phyloP scores from a whole-genome alignment of 2,797 vertebrate species.

The Sibirionetta formosa region DNA sequence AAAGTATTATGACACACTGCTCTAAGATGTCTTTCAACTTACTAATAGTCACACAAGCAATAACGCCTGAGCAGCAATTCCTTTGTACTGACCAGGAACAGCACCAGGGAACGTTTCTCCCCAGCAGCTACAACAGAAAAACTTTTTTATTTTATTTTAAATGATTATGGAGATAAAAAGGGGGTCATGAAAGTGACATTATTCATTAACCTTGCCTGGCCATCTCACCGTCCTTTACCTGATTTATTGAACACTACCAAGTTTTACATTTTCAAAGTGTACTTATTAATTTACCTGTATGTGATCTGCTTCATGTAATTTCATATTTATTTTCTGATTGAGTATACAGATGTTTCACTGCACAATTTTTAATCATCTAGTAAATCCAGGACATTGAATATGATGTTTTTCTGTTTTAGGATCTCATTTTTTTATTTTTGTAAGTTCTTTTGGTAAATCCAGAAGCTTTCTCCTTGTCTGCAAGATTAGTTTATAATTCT shows the following conservation, averaged over 20 bases:
- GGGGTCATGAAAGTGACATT: neutral
- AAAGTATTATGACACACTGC: neutral
- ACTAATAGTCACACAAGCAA: neutral
- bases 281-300: constrained; percentile 29
- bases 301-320: neutral
- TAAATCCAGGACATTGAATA: neutral
- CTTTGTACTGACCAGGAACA: neutral
- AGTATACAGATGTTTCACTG: neutral
- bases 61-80: neutral
- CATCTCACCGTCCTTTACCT: neutral
- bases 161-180: neutral
- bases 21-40: neutral
- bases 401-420: neutral
- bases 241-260: neutral
- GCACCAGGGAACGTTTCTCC: neutral
- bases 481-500: constrained; percentile 33
- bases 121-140: neutral
- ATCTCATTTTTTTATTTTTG: neutral
- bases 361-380: neutral
- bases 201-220: neutral
- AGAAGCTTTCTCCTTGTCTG: neutral
- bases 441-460: neutral
- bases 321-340: neutral
- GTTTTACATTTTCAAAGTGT: neutral
- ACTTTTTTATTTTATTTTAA: neutral